Base-by-base conservation (phyloP, 2,888 invertebrate genomes). In the Aethes cnicana region DNA sequence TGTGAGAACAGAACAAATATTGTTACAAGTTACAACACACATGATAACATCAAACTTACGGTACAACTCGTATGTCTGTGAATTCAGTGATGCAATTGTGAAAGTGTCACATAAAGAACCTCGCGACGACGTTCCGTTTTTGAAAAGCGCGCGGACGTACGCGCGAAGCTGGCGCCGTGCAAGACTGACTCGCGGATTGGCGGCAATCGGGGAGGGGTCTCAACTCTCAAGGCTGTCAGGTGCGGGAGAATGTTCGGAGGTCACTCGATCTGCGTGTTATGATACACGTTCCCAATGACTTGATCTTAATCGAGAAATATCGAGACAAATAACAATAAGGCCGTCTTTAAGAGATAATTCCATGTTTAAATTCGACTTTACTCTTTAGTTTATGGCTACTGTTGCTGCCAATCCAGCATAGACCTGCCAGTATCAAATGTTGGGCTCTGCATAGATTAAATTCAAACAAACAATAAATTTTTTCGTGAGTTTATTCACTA, bases 31-130 rank as follows among this genome's bases (percentile, higher is more conserved):
- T 23, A 17, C 44, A 26, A 33, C 50, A 36, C 36, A 50, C 49
- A 28, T 52, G 50, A 44, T 32, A 37, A 36, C n/a, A 50, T 18
- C 30, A 18, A 28, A 32, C 37, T 17, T 18, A 25, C 23, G 16
- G 33, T 43, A 43, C 14, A 42, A 49, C 49, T 25, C 42, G 48
- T 28, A 39, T 39, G 23, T 25, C 16, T 25, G 26, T n/a, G n/a
- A n/a, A n/a, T n/a, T n/a, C 26, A 39, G 32, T 52, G 52, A 52
- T 52, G 52, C 52, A 52, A 52, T 52, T 46, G 52, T 46, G 52
- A 52, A 52, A 52, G 52, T 44, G 32, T 36, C 25, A 46, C 43
- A 50, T 43, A 52, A 52, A 52, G 25, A 37, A 39, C 39, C 32
- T 37, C 50, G 50, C 43, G 49, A 18, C 6, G 49, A 42, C 26